A percentile compares a stretch with the other conserved stretches of the same genome.
Evolutionary conservation across 2,888 invertebrate genomes (phyloP).

Genomic region (Drosophila neutralis): DNA sequence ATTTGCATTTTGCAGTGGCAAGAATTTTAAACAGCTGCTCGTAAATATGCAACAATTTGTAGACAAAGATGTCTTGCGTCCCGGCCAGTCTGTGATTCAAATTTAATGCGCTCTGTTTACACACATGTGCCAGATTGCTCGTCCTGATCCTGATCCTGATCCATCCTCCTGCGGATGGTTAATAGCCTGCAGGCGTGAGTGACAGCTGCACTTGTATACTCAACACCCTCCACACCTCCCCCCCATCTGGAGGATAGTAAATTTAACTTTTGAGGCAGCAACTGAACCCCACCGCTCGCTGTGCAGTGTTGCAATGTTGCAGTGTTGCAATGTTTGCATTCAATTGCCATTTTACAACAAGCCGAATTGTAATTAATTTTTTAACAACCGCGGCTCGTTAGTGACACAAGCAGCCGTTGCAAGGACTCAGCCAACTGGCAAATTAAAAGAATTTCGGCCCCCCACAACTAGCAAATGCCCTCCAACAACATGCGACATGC

Average conservation of each 20-base stretch:
- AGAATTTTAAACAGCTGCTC: conserved; percentile 21
- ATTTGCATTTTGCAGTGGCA: conserved; percentile 52
- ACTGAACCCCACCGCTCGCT: neutral
- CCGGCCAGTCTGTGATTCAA: conserved; percentile 65
- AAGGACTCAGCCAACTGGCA: conserved; percentile 61
- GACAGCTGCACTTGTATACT: conserved; percentile 4
- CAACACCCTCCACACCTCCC: neutral
- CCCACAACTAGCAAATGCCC: conserved; percentile 24
- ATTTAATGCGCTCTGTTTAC: conserved; percentile 73
- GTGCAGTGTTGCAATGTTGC: neutral
- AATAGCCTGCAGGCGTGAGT: conserved; percentile 8
- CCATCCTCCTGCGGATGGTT: conserved; percentile 8
- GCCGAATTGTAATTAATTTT: conserved; percentile 64
- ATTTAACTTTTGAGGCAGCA: conserved; percentile 31
- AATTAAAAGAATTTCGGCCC: conserved; percentile 67
- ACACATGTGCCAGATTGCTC: conserved; percentile 35
- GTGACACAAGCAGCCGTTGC: conserved; percentile 20
- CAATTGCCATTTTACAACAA: conserved; percentile 38
- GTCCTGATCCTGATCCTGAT: neutral
- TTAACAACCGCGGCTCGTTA: conserved; percentile 53
- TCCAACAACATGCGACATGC: conserved; percentile 10
- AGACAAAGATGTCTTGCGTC: conserved; percentile 58
- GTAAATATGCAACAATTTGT: conserved; percentile 75
- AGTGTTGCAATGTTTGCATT: conserved; percentile 32
- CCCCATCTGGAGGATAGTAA: conserved; percentile 8